A percentile compares a stretch with the other conserved stretches of the same genome.
Evolutionary conservation across 2,888 invertebrate genomes (phyloP).

Genomic region (Cynaeus angustus): DNA sequence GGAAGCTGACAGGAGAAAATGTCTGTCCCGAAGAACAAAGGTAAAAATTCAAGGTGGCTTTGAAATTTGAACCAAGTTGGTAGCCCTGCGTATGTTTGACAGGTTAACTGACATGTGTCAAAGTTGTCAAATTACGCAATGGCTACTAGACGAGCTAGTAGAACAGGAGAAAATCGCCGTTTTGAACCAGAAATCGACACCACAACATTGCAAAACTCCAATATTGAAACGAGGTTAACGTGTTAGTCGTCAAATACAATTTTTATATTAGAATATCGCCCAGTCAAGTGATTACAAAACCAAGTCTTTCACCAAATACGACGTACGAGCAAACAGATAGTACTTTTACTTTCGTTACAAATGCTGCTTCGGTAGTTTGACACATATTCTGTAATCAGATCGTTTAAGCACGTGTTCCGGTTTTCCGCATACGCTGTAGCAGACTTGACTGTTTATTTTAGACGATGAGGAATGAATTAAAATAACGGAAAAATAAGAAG

Average conservation of each 20-base stretch:
- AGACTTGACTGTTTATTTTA: too few relatives aligned
- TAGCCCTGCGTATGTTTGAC: too few relatives aligned
- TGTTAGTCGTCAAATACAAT: conserved; percentile 20
- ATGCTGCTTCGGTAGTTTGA: conserved; percentile 28
- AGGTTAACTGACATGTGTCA: too few relatives aligned
- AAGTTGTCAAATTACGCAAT: too few relatives aligned
- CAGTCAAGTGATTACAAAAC: conserved; percentile 13
- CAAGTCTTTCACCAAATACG: conserved; percentile 39
- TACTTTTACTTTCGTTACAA: conserved; percentile 42
- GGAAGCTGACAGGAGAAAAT: conserved; percentile 29
- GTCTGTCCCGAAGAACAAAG: conserved; percentile 43
- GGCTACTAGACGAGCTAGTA: neutral
- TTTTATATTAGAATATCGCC: conserved; percentile 15
- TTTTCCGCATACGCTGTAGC: conserved; percentile 11
- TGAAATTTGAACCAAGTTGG: too few relatives aligned
- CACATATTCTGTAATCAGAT: conserved; percentile 25
- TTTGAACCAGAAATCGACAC: neutral
- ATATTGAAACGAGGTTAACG: conserved; percentile 18
- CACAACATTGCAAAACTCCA: conserved; percentile 16
- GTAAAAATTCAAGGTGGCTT: conserved; percentile 24
- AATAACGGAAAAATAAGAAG: too few relatives aligned
- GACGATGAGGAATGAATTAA: too few relatives aligned
- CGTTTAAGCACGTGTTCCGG: conserved; percentile 28
- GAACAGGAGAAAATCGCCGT: neutral
- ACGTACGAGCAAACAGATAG: conserved; percentile 33